phyloP scores from a whole-genome alignment of 2,797 vertebrate species.

The Phyllotis vaccarum region DNA sequence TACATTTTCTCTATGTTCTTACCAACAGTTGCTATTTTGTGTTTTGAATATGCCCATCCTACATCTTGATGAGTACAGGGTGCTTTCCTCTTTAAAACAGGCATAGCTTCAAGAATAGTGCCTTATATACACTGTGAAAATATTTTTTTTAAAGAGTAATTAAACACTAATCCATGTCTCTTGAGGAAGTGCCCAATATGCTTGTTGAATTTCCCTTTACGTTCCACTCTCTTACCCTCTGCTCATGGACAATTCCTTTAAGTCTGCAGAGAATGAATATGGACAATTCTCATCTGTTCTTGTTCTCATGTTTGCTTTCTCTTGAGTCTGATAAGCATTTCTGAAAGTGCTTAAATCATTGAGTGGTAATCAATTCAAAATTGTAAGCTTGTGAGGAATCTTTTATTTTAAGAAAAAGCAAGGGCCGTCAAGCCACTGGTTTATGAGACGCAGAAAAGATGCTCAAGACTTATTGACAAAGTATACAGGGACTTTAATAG shows the following conservation, averaged over 20 bases:
- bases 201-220: background rate
- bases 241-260: background rate
- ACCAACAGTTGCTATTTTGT: background rate
- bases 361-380: slow-evolving; percentile 30
- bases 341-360: slow-evolving; percentile 9
- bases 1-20: background rate
- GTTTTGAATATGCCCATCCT: background rate
- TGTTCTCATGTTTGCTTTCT: slow-evolving; percentile 1
- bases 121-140: background rate
- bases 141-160: background rate
- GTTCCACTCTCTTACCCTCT: no score
- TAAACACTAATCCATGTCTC: background rate
- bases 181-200: background rate
- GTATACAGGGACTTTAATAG: no score
- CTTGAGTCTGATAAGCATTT: background rate
- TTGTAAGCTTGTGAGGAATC: background rate
- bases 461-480: slow-evolving; percentile 13
- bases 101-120: background rate
- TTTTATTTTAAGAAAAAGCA: background rate
- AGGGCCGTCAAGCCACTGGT: background rate
- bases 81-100: background rate
- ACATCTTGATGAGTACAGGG: background rate
- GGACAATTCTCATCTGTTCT: background rate
- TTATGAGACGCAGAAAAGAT: slow-evolving; percentile 29
- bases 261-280: background rate